Evolutionary conservation across 2,888 invertebrate species (phyloP), one percentile per base, ranked within the genome.

Genomic region (Chymomyza caudatula): DNA sequence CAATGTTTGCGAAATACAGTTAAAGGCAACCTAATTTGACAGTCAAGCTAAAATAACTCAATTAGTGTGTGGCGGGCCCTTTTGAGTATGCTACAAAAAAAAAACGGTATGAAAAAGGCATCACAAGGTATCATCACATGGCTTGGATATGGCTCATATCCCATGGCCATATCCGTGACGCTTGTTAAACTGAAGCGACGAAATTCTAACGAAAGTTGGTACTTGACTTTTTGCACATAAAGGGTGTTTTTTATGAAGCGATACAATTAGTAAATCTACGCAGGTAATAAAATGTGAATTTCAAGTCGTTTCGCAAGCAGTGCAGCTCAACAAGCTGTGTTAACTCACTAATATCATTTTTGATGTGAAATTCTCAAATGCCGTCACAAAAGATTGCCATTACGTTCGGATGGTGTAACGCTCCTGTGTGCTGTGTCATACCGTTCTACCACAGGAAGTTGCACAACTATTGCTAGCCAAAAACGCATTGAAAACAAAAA

Each of bases 31-130:
- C 85, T 79, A 84, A 81, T 81, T 85, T 85, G 20, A 77, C 79
- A 84, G 71, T 79, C 73, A 72, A 69, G 70, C 83, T 73, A 76
- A 78, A 80, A 83, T 80, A 80, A 80, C 80, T 80, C 78, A 80
- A 80, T 80, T 80, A 80, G 78, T 73, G 73, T 42, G 47, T 56
- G 66, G 76, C 67, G 58, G 66, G 76, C 67, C 69, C 70, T 73
- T 70, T 37, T 55, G 17, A 15, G 29, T 54, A n/a, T n/a, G 51
- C 55, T 44, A 4, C 42, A 47, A 49, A 56, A 47, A 42, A 52
- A 49, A 63, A 59, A 25, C 3, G 5, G 25, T 25, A 25, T 4
- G 5, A 5, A 4, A 25, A 29, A 8, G 11, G 11, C 0, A 37
- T 2, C 11, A 3, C 2, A 37, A 11, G 29, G 29, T 37, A 4